Evolutionary conservation across 2,797 vertebrate genomes (phyloP).

Genomic region (Rhinatrema bivittatum): DNA sequence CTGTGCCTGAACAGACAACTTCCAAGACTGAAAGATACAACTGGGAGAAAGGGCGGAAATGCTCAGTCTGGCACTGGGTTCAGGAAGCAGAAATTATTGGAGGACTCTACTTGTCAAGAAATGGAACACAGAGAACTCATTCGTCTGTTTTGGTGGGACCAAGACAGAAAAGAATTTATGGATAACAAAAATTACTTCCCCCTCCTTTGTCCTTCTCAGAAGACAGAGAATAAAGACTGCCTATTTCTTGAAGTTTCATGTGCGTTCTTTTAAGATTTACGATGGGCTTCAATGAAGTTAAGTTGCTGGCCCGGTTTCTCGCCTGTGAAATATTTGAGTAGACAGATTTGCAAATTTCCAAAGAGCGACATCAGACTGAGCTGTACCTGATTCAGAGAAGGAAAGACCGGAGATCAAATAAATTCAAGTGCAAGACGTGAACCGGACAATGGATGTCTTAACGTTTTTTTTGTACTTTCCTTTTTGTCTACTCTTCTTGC

Average conservation of each 20-base stretch:
- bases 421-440: conserved; percentile 12
- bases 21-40: no score
- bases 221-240: background rate
- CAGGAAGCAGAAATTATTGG: no score
- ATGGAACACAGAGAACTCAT: no score
- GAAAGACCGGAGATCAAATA: conserved; percentile 20
- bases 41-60: no score
- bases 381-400: conserved; percentile 24
- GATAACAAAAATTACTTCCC: no score
- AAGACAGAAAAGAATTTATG: no score
- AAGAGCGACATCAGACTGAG: conserved; percentile 20
- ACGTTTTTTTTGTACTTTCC: conserved; percentile 4
- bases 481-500: background rate
- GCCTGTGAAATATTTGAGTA: conserved; percentile 20
- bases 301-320: conserved; percentile 25
- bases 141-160: no score
- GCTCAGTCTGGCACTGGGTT: no score
- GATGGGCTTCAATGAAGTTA: conserved; percentile 14
- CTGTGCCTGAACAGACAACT: no score
- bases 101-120: no score
- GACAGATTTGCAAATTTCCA: conserved; percentile 28
- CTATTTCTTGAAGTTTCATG: conserved; percentile 11
- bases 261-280: conserved; percentile 24
- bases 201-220: background rate
- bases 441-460: conserved; percentile 4